Percentiles rank a stretch among this genome's conserved stretches.
Evolutionary conservation across 2,888 invertebrate genomes (phyloP).

Genomic region (Graphium colonna): DNA sequence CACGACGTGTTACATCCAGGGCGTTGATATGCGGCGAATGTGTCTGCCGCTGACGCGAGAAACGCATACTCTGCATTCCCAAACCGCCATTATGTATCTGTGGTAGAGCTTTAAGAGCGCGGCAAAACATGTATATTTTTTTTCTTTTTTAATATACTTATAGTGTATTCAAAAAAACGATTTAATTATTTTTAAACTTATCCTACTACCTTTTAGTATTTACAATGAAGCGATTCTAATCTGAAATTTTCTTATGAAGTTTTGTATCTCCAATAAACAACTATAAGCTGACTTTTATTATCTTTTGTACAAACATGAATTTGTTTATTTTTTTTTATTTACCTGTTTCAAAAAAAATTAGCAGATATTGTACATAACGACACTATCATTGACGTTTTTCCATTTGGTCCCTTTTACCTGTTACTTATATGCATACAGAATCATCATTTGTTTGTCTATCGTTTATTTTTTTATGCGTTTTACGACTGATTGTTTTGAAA

Average conservation of each 20-base stretch:
- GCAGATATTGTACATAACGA: too few species aligned
- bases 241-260: neutral
- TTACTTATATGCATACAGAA: too few species aligned
- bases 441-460: neutral
- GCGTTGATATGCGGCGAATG: slow-evolving; percentile 20
- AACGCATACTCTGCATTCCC: slow-evolving; percentile 15
- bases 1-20: slow-evolving; percentile 34
- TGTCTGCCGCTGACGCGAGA: slow-evolving; percentile 6
- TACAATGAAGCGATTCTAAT: neutral
- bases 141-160: neutral
- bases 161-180: neutral
- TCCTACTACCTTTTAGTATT: neutral
- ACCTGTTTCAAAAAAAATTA: too few species aligned
- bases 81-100: neutral
- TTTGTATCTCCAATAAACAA: neutral
- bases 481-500: neutral
- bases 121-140: neutral
- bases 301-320: too few species aligned
- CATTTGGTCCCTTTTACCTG: too few species aligned
- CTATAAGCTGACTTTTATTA: neutral
- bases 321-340: too few species aligned
- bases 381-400: neutral
- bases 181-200: neutral
- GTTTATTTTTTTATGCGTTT: neutral
- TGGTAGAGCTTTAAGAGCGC: neutral